A percentile compares a stretch with the other conserved stretches of the same genome.
phyloP scores from a whole-genome alignment of 2,888 invertebrate species.

The Eupsilia transversa region DNA sequence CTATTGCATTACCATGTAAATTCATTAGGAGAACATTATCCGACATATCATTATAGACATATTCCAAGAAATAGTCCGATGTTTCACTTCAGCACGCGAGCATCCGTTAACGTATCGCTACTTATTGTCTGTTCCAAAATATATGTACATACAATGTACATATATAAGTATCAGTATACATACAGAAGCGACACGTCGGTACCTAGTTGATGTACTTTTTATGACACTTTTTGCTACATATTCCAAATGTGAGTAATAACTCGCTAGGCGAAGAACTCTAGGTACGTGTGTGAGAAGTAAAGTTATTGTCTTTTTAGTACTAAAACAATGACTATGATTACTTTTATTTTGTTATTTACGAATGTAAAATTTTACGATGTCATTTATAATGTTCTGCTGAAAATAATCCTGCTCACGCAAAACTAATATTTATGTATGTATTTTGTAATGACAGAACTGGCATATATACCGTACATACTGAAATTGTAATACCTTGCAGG shows the following conservation, averaged over 20 bases:
- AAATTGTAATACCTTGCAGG: neutral
- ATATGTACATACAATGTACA: neutral
- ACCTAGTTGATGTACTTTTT: conserved; percentile 47
- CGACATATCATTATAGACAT: neutral
- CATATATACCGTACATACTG: neutral
- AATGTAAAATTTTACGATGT: conserved; percentile 20
- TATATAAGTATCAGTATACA: neutral
- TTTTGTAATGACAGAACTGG: neutral
- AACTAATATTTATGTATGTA: conserved; percentile 1
- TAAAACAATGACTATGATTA: conserved; percentile 27
- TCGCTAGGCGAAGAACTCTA: conserved; percentile 1
- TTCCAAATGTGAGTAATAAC: conserved; percentile 29
- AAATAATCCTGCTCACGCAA: neutral
- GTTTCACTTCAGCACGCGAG: neutral
- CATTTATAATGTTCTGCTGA: conserved; percentile 1
- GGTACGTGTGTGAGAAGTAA: conserved; percentile 4
- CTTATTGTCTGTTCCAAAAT: neutral
- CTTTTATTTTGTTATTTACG: conserved; percentile 19
- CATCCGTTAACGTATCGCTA: neutral
- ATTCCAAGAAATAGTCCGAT: neutral
- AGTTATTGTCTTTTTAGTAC: conserved; percentile 14
- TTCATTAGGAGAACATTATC: neutral
- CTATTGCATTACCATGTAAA: neutral
- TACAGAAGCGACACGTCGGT: conserved; percentile 1
- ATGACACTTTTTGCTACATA: conserved; percentile 28